Conservation (phyloP, 2,113 vertebrate genomes). For the Eidolon helvum region DNA sequence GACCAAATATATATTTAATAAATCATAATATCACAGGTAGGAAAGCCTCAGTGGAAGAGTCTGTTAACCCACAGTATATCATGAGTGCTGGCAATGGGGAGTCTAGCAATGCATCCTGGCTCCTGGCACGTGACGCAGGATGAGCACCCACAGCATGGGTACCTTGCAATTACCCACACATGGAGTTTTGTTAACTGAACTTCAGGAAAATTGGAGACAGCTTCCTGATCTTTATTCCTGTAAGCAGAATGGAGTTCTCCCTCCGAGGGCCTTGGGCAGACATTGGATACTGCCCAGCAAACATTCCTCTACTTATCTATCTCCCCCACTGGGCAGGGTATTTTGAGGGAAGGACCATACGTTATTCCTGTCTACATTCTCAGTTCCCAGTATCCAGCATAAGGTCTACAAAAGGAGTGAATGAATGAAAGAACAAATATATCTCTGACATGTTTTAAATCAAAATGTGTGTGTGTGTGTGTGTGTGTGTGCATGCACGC, state of each 20-base stretch:
- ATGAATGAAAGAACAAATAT: background rate
- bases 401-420: background rate
- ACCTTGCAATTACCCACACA: background rate
- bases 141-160: accelerated
- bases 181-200: background rate
- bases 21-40: background rate
- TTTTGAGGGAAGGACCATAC: background rate
- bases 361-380: background rate
- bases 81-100: background rate
- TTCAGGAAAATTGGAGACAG: background rate
- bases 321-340: background rate
- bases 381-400: background rate
- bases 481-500: too few species aligned
- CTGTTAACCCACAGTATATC: background rate
- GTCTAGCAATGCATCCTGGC: background rate
- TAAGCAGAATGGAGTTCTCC: background rate
- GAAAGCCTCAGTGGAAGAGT: background rate
- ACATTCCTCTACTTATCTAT: background rate
- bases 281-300: background rate
- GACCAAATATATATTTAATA: background rate
- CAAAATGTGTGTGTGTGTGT: background rate
- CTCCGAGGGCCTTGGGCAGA: background rate
- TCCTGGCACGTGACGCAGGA: background rate
- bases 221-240: too few species aligned
- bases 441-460: background rate